Evolutionary conservation across 2,888 invertebrate species (phyloP).

Genomic region (Lepetodrilus schrolli): DNA sequence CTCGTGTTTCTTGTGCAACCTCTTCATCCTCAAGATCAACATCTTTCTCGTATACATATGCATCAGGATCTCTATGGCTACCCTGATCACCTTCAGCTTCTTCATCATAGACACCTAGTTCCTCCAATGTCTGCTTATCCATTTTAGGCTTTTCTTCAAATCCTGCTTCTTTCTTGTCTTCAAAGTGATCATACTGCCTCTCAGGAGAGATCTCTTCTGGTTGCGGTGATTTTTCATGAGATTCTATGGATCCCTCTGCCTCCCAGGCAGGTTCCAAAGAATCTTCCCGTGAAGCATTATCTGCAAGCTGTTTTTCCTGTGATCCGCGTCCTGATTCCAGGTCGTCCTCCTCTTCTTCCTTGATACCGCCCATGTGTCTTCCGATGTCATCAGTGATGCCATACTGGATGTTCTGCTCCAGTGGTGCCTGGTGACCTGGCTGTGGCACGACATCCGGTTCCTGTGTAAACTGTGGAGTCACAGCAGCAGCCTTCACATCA

Average conservation of each 20-base stretch:
- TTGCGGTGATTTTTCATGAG: neutral
- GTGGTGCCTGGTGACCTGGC: neutral
- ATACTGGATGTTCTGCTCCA: conserved; percentile 48
- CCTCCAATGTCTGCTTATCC: conserved; percentile 44
- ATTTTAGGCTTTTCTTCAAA: conserved; percentile 39
- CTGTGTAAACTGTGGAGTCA: conserved; percentile 26
- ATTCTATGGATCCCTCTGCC: neutral
- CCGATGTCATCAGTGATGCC: conserved; percentile 40
- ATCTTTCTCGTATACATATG: conserved; percentile 43
- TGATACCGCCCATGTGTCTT: conserved; percentile 46
- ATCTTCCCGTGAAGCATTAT: conserved; percentile 12
- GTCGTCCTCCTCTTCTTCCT: conserved; percentile 44
- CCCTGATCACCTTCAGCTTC: conserved; percentile 36
- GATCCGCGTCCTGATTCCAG: neutral
- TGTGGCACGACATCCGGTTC: conserved; percentile 28
- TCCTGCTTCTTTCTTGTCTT: conserved; percentile 41
- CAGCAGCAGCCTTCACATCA: neutral
- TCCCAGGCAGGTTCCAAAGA: conserved; percentile 9
- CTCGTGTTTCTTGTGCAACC: conserved; percentile 41
- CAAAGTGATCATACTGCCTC: conserved; percentile 30
- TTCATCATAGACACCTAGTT: conserved; percentile 57
- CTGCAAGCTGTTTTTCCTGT: conserved; percentile 34
- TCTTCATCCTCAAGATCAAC: conserved; percentile 53
- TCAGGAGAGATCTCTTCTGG: neutral
- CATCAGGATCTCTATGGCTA: conserved; percentile 33